phyloP scores from a whole-genome alignment of 2,888 invertebrate genomes.

The Tachystola acroxantha region DNA sequence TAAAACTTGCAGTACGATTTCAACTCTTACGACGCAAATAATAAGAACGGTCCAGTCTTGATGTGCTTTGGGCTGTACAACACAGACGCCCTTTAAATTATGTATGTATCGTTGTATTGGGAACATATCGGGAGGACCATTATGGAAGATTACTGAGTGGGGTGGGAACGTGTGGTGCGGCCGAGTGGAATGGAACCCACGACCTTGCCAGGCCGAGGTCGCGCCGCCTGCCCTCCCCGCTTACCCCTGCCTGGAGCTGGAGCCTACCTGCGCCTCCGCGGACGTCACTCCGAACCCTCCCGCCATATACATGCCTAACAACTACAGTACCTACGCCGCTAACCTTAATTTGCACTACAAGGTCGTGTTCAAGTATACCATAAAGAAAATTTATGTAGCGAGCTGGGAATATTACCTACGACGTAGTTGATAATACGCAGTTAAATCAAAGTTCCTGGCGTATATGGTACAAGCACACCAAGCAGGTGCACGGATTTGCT shows the following conservation, averaged over 20 bases:
- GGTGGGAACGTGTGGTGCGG: slow-evolving; percentile 43
- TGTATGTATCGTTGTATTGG: slow-evolving; percentile 5
- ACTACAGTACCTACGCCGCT: slow-evolving; percentile 13
- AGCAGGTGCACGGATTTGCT: too few species aligned
- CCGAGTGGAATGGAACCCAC: slow-evolving; percentile 59
- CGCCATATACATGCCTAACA: slow-evolving; percentile 13
- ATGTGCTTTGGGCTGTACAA: too few species aligned
- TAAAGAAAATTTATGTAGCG: neutral
- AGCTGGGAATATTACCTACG: neutral
- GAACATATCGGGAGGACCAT: slow-evolving; percentile 24
- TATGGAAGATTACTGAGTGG: slow-evolving; percentile 54
- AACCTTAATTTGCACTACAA: slow-evolving; percentile 26
- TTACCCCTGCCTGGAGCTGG: slow-evolving; percentile 26
- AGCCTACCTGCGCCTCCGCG: slow-evolving; percentile 53
- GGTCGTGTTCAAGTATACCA: slow-evolving; percentile 16
- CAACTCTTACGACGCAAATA: too few species aligned
- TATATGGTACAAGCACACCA: too few species aligned
- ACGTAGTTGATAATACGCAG: neutral
- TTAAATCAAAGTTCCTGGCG: too few species aligned
- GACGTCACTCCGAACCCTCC: slow-evolving; percentile 49
- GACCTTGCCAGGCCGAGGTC: slow-evolving; percentile 72
- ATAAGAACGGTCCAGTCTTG: too few species aligned
- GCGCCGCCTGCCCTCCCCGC: slow-evolving; percentile 34
- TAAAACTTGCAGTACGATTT: too few species aligned
- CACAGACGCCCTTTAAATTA: neutral